phyloP scores from a whole-genome alignment of 2,797 vertebrate species.

The Alca torda region DNA sequence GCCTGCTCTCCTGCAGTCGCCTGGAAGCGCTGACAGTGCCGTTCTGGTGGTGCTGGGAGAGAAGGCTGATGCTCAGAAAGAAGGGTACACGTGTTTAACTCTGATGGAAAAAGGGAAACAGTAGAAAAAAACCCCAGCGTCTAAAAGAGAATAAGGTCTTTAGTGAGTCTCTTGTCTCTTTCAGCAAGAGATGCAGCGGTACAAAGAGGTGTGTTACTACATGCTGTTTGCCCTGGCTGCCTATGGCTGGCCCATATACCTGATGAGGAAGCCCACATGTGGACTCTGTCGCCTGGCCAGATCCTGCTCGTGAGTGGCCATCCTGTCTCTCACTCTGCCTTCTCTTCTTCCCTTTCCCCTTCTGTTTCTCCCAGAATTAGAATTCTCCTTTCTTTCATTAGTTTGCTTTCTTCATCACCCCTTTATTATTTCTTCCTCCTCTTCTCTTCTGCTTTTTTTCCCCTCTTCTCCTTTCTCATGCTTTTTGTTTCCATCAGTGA shows the following conservation, averaged over 20 bases:
- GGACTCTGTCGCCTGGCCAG: constrained; percentile 93
- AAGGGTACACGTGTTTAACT: not conserved
- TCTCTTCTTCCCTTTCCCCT: not conserved
- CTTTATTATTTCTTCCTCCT: not conserved
- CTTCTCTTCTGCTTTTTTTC: not conserved
- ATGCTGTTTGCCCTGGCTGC: constrained; percentile 98
- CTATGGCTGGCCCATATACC: constrained; percentile 99
- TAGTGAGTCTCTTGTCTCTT: constrained; percentile 40
- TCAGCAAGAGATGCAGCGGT: constrained; percentile 95
- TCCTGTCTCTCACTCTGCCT: not conserved
- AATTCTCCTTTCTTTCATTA: not conserved
- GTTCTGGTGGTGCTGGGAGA: not conserved
- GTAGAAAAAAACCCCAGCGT: not conserved
- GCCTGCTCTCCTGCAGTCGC: not conserved
- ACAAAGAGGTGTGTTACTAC: constrained; percentile 98
- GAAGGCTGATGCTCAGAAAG: not conserved
- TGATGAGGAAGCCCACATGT: constrained; percentile 95
- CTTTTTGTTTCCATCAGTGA: not conserved
- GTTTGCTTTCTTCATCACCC: not conserved
- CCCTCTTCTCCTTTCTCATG: not conserved
- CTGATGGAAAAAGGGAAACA: fast-evolving
- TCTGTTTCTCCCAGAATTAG: not conserved
- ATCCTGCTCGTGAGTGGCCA: constrained; percentile 93
- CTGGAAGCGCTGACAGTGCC: not conserved
- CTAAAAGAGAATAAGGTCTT: not conserved